phyloP scores from a whole-genome alignment of 1,140 invertebrate genomes.

The Drosophila arizonae region DNA sequence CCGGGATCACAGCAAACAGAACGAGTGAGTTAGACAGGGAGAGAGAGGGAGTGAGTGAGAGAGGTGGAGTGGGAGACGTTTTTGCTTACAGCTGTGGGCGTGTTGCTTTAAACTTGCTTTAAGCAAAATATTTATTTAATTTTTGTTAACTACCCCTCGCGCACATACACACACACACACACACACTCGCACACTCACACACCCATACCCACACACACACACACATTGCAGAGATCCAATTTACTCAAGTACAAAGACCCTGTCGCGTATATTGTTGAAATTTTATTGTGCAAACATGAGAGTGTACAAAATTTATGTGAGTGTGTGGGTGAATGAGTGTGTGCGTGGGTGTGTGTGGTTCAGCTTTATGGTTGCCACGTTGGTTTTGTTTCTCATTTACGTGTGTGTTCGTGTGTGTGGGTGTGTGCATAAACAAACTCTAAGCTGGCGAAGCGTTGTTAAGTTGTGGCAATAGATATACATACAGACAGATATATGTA shows the following conservation, averaged over 20 bases:
- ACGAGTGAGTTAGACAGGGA: not conserved
- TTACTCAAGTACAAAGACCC: slow-evolving; percentile 77
- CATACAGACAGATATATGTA: not conserved
- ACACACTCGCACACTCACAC: slow-evolving; percentile 30
- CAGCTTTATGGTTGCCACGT: slow-evolving; percentile 76
- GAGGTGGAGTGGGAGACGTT: not conserved
- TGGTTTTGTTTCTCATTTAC: slow-evolving; percentile 64
- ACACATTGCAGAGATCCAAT: slow-evolving; percentile 69
- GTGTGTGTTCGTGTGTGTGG: slow-evolving; percentile 8
- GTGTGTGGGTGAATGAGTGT: not conserved
- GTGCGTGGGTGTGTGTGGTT: slow-evolving; percentile 30
- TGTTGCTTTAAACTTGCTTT: slow-evolving; percentile 52
- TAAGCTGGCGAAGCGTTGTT: slow-evolving; percentile 67
- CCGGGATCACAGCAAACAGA: slow-evolving; percentile 4
- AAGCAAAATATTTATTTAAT: slow-evolving; percentile 80
- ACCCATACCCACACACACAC: slow-evolving; percentile 18
- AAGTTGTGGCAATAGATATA: slow-evolving; percentile 44
- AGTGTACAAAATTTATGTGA: slow-evolving; percentile 36
- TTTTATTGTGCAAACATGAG: slow-evolving; percentile 78
- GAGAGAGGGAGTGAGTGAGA: not conserved
- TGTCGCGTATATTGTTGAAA: slow-evolving; percentile 79
- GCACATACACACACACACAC: slow-evolving; percentile 21
- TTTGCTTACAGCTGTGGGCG: slow-evolving; percentile 10
- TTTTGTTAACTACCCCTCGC: slow-evolving; percentile 45
- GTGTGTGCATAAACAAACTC: slow-evolving; percentile 43